Conservation (phyloP, 2,888 invertebrate genomes). For the Acanthosepion esculentum region DNA sequence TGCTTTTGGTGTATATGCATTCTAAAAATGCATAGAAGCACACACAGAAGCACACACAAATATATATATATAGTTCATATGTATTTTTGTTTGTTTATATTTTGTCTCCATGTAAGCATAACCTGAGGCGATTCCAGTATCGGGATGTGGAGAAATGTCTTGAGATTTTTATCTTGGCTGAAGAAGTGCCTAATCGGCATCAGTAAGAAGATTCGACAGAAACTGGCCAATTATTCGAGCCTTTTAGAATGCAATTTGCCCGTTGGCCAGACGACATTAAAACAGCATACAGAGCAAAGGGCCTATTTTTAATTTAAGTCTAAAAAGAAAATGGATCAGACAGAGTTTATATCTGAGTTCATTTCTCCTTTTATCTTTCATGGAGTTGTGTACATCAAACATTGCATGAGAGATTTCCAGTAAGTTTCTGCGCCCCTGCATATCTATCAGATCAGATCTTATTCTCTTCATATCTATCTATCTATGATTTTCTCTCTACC, state of each 20-base stretch:
- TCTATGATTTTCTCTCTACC: background rate
- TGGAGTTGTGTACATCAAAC: too few species aligned
- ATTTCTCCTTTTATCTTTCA: background rate
- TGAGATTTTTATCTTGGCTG: background rate
- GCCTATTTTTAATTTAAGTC: background rate
- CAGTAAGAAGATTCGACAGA: background rate
- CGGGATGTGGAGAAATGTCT: background rate
- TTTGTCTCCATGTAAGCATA: background rate
- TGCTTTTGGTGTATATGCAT: too few species aligned
- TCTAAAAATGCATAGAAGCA: too few species aligned
- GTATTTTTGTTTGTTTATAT: background rate
- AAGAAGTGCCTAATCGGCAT: background rate
- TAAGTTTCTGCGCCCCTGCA: too few species aligned
- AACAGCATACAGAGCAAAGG: background rate
- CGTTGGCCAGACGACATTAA: background rate
- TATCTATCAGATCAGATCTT: background rate
- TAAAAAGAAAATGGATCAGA: background rate
- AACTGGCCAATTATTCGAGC: background rate
- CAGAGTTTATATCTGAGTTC: background rate
- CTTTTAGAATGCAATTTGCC: background rate
- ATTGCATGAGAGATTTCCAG: too few species aligned
- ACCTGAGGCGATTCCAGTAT: background rate
- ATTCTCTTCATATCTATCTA: background rate
- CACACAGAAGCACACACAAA: too few species aligned
- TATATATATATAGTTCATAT: too few species aligned